phyloP scores from a whole-genome alignment of 2,888 invertebrate species.

The Agrotis puta region DNA sequence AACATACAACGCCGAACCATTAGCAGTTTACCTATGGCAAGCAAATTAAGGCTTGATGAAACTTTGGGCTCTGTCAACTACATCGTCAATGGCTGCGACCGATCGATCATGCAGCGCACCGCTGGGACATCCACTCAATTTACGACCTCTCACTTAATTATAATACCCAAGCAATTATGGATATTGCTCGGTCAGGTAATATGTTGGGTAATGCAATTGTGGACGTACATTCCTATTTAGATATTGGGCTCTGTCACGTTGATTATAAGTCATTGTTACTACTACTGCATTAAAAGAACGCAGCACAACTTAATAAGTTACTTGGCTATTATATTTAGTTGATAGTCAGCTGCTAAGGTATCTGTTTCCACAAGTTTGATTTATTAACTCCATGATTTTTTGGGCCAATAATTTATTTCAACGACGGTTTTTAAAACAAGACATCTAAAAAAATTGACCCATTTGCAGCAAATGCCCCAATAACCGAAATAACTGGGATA shows the following conservation, averaged over 20 bases:
- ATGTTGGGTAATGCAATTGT: background rate
- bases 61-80: slow-evolving; percentile 1
- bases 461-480: slow-evolving; percentile 30
- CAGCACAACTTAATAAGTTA: too few species aligned
- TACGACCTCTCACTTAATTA: slow-evolving; percentile 13
- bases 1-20: slow-evolving; percentile 2
- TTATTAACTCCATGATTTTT: background rate
- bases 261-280: background rate
- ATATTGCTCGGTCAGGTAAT: background rate
- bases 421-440: background rate
- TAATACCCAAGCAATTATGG: slow-evolving; percentile 20
- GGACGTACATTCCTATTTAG: background rate
- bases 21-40: background rate
- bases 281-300: background rate
- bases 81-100: background rate
- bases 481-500: slow-evolving; percentile 25
- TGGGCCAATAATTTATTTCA: slow-evolving; percentile 8
- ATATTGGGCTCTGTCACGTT: background rate
- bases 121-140: background rate
- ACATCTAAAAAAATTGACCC: slow-evolving; percentile 17
- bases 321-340: background rate
- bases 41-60: background rate
- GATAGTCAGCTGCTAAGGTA: background rate
- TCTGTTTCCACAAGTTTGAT: background rate
- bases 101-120: slow-evolving; percentile 18